phyloP scores from a whole-genome alignment of 2,888 invertebrate species.

The Drosophila anomalipes region DNA sequence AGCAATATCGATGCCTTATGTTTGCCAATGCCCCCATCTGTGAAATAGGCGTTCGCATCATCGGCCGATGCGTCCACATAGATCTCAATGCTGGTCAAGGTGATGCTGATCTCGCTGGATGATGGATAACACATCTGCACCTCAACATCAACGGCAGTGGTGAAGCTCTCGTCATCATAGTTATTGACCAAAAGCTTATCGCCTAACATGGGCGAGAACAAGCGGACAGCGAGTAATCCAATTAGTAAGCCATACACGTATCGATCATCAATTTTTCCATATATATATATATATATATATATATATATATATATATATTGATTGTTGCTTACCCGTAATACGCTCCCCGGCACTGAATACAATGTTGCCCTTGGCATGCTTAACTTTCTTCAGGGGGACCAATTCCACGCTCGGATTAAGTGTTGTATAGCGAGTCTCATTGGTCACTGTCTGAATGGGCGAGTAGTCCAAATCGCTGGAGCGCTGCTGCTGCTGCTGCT shows the following conservation, averaged over 20 bases:
- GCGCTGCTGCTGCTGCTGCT: conserved; percentile 22
- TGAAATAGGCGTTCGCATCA: conserved; percentile 71
- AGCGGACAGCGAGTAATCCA: neutral
- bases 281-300: conserved; percentile 1
- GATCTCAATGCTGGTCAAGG: conserved; percentile 78
- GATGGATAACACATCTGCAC: conserved; percentile 76
- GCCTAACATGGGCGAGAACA: conserved; percentile 56
- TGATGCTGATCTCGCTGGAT: conserved; percentile 40
- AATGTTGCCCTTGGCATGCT: conserved; percentile 81
- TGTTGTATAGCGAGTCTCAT: conserved; percentile 66
- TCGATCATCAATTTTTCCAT: neutral
- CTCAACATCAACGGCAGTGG: conserved; percentile 73
- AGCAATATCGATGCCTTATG: conserved; percentile 73
- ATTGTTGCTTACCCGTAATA: conserved; percentile 70
- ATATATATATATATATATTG: conserved; percentile 1
- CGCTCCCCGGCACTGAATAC: conserved; percentile 78
- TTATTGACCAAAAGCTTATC: conserved; percentile 76
- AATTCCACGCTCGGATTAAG: conserved; percentile 61
- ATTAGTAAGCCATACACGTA: conserved; percentile 3
- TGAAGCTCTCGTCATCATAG: conserved; percentile 71
- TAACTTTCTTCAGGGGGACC: conserved; percentile 67
- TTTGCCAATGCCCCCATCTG: conserved; percentile 75
- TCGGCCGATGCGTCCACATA: conserved; percentile 74
- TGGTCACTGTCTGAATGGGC: conserved; percentile 72
- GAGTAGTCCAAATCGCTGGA: conserved; percentile 71